Conservation (phyloP, 2,113 vertebrate species). For the Channa argus region DNA sequence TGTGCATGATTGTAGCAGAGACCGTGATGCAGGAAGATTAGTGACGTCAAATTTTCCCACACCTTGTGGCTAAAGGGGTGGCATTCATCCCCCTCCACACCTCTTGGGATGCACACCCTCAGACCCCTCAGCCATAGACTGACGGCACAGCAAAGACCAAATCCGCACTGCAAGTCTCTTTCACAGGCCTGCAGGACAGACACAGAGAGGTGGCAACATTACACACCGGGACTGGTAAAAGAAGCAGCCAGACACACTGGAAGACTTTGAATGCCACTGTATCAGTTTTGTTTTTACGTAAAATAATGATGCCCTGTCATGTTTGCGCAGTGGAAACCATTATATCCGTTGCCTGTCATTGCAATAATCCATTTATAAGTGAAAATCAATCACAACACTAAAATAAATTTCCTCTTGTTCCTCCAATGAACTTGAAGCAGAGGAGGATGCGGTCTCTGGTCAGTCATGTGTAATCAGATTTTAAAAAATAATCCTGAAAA, state of each 20-base stretch:
- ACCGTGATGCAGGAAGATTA: conserved; percentile 15
- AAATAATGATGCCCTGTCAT: conserved; percentile 29
- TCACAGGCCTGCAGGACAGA: conserved; percentile 87
- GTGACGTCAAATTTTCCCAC: conserved; percentile 28
- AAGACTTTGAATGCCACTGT: conserved; percentile 12
- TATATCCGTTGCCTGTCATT: conserved; percentile 59
- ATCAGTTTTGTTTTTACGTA: conserved; percentile 22
- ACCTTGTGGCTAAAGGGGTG: conserved; percentile 94
- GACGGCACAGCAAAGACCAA: conserved; percentile 89
- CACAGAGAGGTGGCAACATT: not conserved
- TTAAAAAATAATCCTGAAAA: conserved; percentile 30
- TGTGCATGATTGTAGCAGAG: no score
- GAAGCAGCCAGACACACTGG: not conserved
- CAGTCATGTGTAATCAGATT: conserved; percentile 62
- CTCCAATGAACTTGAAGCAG: conserved; percentile 47
- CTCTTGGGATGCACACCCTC: conserved; percentile 90
- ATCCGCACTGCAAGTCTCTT: conserved; percentile 87
- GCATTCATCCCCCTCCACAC: conserved; percentile 89
- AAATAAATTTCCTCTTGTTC: conserved; percentile 67
- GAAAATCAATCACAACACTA: conserved; percentile 56
- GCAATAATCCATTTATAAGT: conserved; percentile 69
- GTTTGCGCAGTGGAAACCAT: conserved; percentile 7
- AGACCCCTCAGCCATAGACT: conserved; percentile 92
- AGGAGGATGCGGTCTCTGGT: conserved; percentile 62
- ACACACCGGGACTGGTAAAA: not conserved